Evolutionary conservation across 2,888 invertebrate genomes (phyloP), one percentile per base, ranked within the genome.

Genomic region (Eupeodes luniger): DNA sequence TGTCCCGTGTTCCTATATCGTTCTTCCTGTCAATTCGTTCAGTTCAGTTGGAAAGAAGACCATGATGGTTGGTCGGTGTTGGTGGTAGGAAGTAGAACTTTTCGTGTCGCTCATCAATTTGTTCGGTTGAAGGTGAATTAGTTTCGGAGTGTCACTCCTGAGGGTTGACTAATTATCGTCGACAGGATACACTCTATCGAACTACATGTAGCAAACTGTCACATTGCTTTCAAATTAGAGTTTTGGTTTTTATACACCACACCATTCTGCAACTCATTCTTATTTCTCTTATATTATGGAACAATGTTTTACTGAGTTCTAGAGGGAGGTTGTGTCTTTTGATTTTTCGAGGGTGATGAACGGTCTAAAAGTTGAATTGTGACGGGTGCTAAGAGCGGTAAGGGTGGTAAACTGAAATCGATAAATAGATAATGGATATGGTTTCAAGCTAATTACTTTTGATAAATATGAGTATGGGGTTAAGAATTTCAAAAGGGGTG

Each of bases 61-160:
- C 47, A 27, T 53, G 51, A 61, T 44, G 44, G 27, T 66, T 27
- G 64, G 66, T 40, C 9, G 40, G 6, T 5, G 9, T 40, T 40
- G 40, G 40, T 40, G 51, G 27, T 66, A 27, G 64, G 66, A 64
- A 49, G 27, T 27, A 27, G n/a, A 83, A 80, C 70, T 87, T 87
- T 81, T 84, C 80, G 80, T 87, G 84, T 81, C 61, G 66, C 80
- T 87, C 87, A 84, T 87, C 84, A 84, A 87, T 87, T 87, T 72
- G 77, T 77, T 74, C 66, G 72, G 77, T 44, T 81, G 77, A 81
- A 80, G 83, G 83, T 83, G 79, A 79, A 76, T 80, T 83, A 80
- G 79, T 75, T 79, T 75, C 69, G 27, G 75, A 70, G 74, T 70
- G 57, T 79, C 86, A 70, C 74, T 83, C 57, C 27, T 44, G 61